Percentiles rank a stretch among this genome's conserved stretches.
Evolutionary conservation across 2,888 invertebrate species (phyloP).

Genomic region (Hypomecis atomaria): DNA sequence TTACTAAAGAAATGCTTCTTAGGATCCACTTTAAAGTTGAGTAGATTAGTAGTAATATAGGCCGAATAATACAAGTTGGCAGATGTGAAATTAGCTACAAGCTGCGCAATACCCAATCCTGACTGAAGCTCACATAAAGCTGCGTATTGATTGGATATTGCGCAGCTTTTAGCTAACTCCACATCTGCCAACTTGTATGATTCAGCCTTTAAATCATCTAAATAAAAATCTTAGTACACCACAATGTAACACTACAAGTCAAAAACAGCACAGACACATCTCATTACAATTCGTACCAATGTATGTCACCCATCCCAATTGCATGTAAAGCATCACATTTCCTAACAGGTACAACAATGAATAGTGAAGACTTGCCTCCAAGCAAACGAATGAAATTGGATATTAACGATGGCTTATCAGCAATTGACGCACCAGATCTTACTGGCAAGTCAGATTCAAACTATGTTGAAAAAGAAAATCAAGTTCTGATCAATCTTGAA

Average conservation of each 20-base stretch:
- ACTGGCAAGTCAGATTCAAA: background rate
- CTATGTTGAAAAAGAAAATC: background rate
- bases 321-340: conserved; percentile 45
- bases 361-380: conserved; percentile 48
- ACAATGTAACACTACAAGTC: background rate
- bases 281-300: background rate
- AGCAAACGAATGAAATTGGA: conserved; percentile 54
- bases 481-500: background rate
- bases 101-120: too few relatives aligned
- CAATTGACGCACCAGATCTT: background rate
- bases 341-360: conserved; percentile 54
- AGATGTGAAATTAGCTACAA: too few relatives aligned
- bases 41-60: too few relatives aligned
- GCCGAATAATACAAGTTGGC: too few relatives aligned
- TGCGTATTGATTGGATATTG: too few relatives aligned
- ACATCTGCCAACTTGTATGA: too few relatives aligned
- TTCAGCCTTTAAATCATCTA: too few relatives aligned
- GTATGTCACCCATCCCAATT: background rate
- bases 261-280: background rate
- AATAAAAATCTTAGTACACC: background rate
- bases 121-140: too few relatives aligned
- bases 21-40: background rate
- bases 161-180: too few relatives aligned
- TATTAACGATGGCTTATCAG: too few relatives aligned
- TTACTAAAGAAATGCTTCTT: background rate